Base-by-base conservation (phyloP, 2,888 invertebrate species). In the Icerya purchasi region DNA sequence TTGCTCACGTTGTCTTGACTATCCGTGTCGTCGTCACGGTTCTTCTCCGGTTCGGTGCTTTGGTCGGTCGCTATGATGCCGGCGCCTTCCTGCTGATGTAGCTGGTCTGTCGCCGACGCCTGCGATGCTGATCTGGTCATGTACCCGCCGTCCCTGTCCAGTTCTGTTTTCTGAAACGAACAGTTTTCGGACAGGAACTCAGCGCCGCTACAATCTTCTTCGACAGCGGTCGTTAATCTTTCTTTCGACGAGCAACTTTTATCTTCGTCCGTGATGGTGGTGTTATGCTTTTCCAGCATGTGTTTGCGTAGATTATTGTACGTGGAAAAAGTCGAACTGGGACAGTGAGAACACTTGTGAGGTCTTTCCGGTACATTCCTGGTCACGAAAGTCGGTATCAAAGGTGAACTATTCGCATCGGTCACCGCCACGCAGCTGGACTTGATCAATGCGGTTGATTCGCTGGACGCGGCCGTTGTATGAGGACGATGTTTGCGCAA, bases 251-350 rank as follows among this genome's bases (percentile, higher is more conserved):
- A 8, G 36, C 5, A 36, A 36, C 36, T 36, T 36, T 36, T 36
- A 36, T 57, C 51, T 24, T 50, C 50, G 23, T n/a, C 20, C 22
- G 51, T 50, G 24, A 22, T 53, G 49, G 53, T 25, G 21, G 18
- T 22, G 23, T 60, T 60, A 50, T 60, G 60, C 24, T 60, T 60
- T 22, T 63, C 65, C 20, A 61, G 61, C 22, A 84, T 81, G 68
- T 88, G 87, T 66, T 85, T 86, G 65, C 84, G 81, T 53, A 88
- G 72, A 62, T 87, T 87, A 54, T 84, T 84, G 67, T 84, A 72
- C 0, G 85, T 83, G 1, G 87, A 79, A 69, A 88, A 88, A 0
- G 86, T 86, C 67, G 86, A 86, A 66, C 85, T 84, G 0, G 86
- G 86, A 68, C 87, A 88, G 50, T 78, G 79, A 20, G 81, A 81